Evolutionary conservation across 2,113 vertebrate genomes (phyloP).

Genomic region (Myodes glareolus): DNA sequence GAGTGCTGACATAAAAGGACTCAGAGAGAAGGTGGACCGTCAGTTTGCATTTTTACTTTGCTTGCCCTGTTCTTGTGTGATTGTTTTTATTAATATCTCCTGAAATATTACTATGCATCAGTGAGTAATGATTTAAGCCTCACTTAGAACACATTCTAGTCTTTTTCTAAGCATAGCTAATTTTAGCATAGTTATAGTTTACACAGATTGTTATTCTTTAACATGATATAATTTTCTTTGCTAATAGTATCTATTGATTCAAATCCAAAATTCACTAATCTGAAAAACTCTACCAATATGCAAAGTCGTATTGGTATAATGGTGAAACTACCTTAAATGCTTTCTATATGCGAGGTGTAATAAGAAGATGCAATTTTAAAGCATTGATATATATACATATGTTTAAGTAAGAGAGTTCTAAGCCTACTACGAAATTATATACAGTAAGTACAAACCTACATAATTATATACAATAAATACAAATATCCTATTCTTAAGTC

Average conservation of each 20-base stretch:
- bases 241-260: conserved; percentile 19
- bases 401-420: too few relatives aligned
- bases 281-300: not conserved
- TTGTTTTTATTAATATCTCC: not conserved
- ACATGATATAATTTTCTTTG: conserved; percentile 40
- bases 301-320: not conserved
- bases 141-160: not conserved
- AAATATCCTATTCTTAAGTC: too few relatives aligned
- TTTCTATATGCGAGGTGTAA: not conserved
- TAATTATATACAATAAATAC: too few relatives aligned
- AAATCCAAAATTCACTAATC: conserved; percentile 42
- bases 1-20: not conserved
- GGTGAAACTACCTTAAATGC: not conserved
- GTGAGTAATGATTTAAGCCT: conserved; percentile 2
- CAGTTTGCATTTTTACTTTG: not conserved
- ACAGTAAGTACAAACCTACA: too few relatives aligned
- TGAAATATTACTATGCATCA: not conserved
- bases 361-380: not conserved
- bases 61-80: not conserved
- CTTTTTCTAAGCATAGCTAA: conserved; percentile 30
- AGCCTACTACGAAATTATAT: too few relatives aligned
- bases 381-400: not conserved
- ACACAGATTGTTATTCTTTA: conserved; percentile 10
- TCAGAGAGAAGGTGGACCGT: not conserved
- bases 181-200: not conserved